These are phyloP conservation scores for Cyaniris semiargus DNA, from an alignment of 2,888 invertebrate species.

Conservation along the genomic window DNA sequence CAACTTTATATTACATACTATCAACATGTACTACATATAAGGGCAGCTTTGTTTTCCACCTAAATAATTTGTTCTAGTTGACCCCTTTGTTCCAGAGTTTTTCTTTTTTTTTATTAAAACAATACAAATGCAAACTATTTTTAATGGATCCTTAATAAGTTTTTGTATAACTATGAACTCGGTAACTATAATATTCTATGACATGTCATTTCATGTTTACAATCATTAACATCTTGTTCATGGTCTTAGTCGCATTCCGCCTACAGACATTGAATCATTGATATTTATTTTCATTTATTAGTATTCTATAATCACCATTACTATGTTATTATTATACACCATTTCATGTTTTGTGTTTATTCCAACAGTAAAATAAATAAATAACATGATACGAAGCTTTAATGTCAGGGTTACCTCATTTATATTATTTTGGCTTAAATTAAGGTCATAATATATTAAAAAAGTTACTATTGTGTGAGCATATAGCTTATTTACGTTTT, in stretches of 20 bases:
- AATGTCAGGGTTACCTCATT: background rate
- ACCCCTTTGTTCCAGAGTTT: background rate
- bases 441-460: background rate
- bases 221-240: slow-evolving; percentile 51
- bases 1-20: slow-evolving; percentile 4
- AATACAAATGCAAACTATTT: background rate
- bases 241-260: slow-evolving; percentile 68
- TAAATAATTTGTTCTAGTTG: background rate
- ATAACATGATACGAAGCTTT: background rate
- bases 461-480: background rate
- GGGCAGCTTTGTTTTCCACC: background rate
- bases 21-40: background rate
- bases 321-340: background rate
- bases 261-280: slow-evolving; percentile 67
- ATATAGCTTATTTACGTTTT: background rate
- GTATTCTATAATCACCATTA: background rate
- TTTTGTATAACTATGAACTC: background rate
- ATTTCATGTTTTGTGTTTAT: background rate
- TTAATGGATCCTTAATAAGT: background rate
- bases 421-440: background rate
- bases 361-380: background rate
- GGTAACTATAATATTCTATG: background rate
- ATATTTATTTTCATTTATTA: background rate
- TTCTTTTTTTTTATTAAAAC: background rate
- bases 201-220: slow-evolving; percentile 5